Evolutionary conservation across 2,888 invertebrate genomes (phyloP).

Genomic region (Scaptomyza reducta): DNA sequence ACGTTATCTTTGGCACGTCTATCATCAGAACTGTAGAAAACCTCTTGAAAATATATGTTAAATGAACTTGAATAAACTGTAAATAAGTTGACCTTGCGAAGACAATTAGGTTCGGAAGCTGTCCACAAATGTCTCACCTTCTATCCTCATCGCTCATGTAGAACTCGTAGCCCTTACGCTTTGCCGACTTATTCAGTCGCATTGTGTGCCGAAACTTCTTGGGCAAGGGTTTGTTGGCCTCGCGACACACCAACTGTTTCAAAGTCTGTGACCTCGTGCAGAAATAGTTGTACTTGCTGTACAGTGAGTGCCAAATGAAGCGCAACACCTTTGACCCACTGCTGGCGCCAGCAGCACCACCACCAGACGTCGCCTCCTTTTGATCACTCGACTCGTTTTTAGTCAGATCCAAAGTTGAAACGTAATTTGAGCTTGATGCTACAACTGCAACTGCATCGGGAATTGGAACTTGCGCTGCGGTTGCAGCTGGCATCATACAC

Average conservation of each 20-base stretch:
- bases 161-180: slow-evolving; percentile 79
- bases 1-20: slow-evolving; percentile 24
- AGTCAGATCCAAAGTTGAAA: slow-evolving; percentile 65
- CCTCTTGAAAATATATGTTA: background rate
- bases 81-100: slow-evolving; percentile 7
- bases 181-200: slow-evolving; percentile 80
- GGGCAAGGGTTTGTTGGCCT: slow-evolving; percentile 78
- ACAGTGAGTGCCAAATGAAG: slow-evolving; percentile 77
- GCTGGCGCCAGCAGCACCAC: slow-evolving; percentile 41
- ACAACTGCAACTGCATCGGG: slow-evolving; percentile 13
- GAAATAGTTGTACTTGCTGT: slow-evolving; percentile 73
- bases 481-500: slow-evolving; percentile 41
- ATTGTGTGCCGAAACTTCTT: slow-evolving; percentile 78
- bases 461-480: slow-evolving; percentile 24
- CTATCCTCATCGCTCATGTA: slow-evolving; percentile 81
- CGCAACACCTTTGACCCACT: slow-evolving; percentile 72
- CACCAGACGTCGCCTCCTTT: slow-evolving; percentile 23
- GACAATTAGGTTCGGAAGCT: slow-evolving; percentile 4
- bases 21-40: background rate
- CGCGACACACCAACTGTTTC: slow-evolving; percentile 68
- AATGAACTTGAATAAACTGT: background rate
- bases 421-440: slow-evolving; percentile 48
- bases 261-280: slow-evolving; percentile 63
- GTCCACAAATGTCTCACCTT: slow-evolving; percentile 57
- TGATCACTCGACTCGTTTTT: slow-evolving; percentile 42